Conservation (phyloP, 2,797 vertebrate species). For the Acridotheres tristis region DNA sequence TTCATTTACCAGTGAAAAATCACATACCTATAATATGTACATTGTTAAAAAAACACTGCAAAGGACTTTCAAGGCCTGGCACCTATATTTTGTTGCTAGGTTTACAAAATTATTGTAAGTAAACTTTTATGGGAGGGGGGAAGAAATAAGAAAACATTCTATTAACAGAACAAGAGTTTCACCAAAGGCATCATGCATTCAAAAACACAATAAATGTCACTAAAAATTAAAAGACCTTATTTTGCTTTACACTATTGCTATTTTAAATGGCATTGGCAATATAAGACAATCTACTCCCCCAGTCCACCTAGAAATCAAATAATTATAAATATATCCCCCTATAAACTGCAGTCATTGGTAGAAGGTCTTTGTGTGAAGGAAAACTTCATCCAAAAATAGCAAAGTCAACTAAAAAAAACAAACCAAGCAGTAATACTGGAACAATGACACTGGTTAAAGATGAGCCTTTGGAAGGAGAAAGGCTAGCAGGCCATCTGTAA, state of each 20-base stretch:
- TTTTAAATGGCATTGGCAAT: constrained; percentile 15
- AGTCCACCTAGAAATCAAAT: constrained; percentile 1
- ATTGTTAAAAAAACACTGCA: neutral
- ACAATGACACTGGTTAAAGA: neutral
- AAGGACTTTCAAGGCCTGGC: neutral
- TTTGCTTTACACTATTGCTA: constrained; percentile 13
- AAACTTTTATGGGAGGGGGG: neutral
- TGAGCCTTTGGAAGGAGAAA: neutral
- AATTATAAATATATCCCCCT: constrained; percentile 3
- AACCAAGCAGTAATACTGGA: neutral
- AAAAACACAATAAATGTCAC: constrained; percentile 30
- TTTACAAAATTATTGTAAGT: neutral
- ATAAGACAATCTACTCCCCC: constrained; percentile 7
- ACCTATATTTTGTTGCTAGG: neutral
- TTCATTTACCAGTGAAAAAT: constrained; percentile 50
- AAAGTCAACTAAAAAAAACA: neutral
- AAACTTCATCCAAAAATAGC: neutral
- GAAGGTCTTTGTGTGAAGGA: neutral
- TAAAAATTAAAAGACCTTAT: constrained; percentile 31
- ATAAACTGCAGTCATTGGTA: neutral
- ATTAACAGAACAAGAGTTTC: neutral
- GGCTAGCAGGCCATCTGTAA: neutral
- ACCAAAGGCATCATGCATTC: neutral
- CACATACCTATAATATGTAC: neutral
- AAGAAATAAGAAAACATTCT: constrained; percentile 18